Evolutionary conservation across 2,113 vertebrate species (phyloP).

Genomic region (Xyliphius kryptos): DNA sequence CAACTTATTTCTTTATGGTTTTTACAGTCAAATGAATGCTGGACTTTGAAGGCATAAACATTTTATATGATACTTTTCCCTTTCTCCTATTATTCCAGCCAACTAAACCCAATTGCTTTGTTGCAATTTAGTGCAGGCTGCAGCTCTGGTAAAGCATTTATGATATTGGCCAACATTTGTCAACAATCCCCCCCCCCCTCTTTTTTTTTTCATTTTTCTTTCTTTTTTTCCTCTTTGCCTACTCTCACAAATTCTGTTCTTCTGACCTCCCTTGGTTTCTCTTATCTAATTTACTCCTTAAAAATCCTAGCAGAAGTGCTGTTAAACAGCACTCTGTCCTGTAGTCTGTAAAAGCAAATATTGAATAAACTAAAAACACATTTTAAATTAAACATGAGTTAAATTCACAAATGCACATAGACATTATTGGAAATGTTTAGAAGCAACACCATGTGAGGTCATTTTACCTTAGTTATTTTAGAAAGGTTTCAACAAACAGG

Average conservation of each 20-base stretch:
- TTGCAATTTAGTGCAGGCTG: slow-evolving; percentile 45
- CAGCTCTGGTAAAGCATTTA: slow-evolving; percentile 59
- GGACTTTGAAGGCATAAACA: slow-evolving; percentile 57
- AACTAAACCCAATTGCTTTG: slow-evolving; percentile 53
- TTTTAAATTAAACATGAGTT: no score
- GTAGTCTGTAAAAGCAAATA: no score
- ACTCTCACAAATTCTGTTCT: no score
- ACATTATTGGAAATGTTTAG: no score
- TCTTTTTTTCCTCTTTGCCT: slow-evolving; percentile 20
- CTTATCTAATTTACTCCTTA: slow-evolving; percentile 1
- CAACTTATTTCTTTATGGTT: slow-evolving; percentile 18
- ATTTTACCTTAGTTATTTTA: no score
- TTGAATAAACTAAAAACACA: no score
- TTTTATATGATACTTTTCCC: slow-evolving; percentile 49
- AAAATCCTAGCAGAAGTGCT: slow-evolving; percentile 26
- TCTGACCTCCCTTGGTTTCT: slow-evolving; percentile 18
- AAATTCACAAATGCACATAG: no score
- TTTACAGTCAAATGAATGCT: slow-evolving; percentile 52
- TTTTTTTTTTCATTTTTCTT: slow-evolving; percentile 7
- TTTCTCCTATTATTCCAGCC: slow-evolving; percentile 40
- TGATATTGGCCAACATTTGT: slow-evolving; percentile 58
- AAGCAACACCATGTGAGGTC: no score
- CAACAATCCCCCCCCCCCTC: slow-evolving; percentile 48
- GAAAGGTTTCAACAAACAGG: no score
- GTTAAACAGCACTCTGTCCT: not conserved